Conservation (phyloP, 1,140 invertebrate species). For the Hormaphis cornu region DNA sequence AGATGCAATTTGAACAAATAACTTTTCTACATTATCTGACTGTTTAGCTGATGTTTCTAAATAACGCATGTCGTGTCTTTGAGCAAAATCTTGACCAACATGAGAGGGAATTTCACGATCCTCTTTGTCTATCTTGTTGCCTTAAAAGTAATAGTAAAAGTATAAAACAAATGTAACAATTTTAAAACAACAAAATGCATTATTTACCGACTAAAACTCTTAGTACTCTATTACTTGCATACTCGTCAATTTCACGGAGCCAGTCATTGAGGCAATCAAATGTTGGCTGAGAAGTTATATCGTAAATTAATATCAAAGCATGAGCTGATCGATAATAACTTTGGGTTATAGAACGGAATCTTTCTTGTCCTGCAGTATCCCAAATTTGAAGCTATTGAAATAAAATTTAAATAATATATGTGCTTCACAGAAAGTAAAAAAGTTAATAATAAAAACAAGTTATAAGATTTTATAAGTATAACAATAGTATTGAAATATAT, state of each 20-base stretch:
- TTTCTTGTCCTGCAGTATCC: conserved; percentile 95
- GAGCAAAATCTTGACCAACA: conserved; percentile 92
- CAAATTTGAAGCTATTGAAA: conserved; percentile 84
- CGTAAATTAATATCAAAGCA: conserved; percentile 93
- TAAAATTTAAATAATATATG: neutral
- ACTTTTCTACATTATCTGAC: conserved; percentile 91
- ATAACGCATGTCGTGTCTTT: conserved; percentile 92
- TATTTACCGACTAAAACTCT: conserved; percentile 76
- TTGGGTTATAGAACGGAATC: conserved; percentile 94
- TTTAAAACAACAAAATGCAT: conserved; percentile 37
- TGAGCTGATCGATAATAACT: conserved; percentile 97
- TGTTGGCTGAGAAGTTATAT: conserved; percentile 92
- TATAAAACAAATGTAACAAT: neutral
- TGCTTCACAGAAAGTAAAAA: too few relatives aligned
- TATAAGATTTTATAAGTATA: too few relatives aligned
- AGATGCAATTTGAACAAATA: conserved; percentile 92
- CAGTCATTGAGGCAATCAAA: conserved; percentile 94
- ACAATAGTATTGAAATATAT: too few relatives aligned
- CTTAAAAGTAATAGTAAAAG: conserved; percentile 43
- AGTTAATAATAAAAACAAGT: too few relatives aligned
- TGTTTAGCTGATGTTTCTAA: conserved; percentile 97
- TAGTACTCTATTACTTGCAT: conserved; percentile 87
- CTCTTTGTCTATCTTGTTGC: conserved; percentile 92
- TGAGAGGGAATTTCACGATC: conserved; percentile 87
- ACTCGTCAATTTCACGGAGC: conserved; percentile 92